Evolutionary conservation across 2,797 vertebrate species (phyloP).

Genomic region (Sebastes reedi): DNA sequence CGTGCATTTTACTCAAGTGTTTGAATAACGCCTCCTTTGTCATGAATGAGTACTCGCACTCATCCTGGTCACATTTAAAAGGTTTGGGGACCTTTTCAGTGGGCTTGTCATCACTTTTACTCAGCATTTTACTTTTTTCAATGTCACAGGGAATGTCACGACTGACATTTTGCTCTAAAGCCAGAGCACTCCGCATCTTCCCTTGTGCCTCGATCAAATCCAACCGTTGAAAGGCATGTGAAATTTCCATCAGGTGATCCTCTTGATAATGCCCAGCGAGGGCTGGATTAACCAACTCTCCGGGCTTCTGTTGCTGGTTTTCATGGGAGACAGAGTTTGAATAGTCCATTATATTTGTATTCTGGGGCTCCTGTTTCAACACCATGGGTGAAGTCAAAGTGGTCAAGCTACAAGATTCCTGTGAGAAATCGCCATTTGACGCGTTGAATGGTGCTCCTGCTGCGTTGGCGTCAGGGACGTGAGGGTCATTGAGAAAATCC

Average conservation of each 20-base stretch:
- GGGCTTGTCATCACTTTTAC: conserved; percentile 80
- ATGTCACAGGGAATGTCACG: conserved; percentile 60
- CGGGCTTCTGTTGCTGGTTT: conserved; percentile 64
- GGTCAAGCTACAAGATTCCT: conserved; percentile 70
- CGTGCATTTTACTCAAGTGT: conserved; percentile 93
- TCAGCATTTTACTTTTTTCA: conserved; percentile 74
- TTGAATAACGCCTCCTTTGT: conserved; percentile 98
- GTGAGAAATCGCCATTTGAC: conserved; percentile 78
- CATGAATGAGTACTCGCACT: conserved; percentile 96
- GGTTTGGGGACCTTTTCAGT: conserved; percentile 90
- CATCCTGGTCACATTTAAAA: conserved; percentile 92
- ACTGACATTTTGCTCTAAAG: conserved; percentile 61
- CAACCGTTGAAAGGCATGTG: conserved; percentile 90
- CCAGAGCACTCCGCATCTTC: conserved; percentile 66
- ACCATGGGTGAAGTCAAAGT: conserved; percentile 65
- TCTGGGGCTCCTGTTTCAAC: conserved; percentile 77
- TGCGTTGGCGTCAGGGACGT: conserved; percentile 84
- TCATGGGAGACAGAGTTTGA: conserved; percentile 53
- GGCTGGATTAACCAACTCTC: conserved; percentile 47
- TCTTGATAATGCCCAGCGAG: conserved; percentile 82
- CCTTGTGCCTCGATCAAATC: conserved; percentile 87
- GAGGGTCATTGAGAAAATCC: conserved; percentile 96
- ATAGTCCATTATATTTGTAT: conserved; percentile 68
- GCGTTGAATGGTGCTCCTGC: conserved; percentile 55
- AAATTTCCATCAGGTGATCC: conserved; percentile 90